These are phyloP conservation scores for Sinosuthora webbiana DNA, from an alignment of 2,113 vertebrate genomes.

Conservation along the genomic window DNA sequence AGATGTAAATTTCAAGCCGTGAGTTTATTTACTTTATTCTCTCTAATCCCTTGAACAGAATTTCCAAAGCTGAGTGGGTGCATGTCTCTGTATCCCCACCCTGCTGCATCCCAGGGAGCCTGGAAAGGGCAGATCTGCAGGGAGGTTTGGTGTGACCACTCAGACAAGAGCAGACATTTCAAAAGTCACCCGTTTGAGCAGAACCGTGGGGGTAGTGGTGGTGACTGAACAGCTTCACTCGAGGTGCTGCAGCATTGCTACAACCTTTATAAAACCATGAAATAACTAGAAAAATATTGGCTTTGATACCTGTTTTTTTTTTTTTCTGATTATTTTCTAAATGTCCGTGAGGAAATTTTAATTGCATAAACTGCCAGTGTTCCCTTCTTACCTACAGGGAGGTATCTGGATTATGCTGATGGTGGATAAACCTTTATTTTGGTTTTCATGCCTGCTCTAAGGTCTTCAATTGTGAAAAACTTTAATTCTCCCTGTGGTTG, in stretches of 20 bases:
- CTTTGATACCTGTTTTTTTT: background rate
- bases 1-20: background rate
- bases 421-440: background rate
- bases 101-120: background rate
- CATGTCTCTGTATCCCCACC: background rate
- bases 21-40: background rate
- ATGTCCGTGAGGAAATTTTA: background rate
- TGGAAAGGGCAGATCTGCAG: background rate
- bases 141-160: background rate
- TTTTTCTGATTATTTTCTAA: background rate
- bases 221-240: background rate
- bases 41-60: background rate
- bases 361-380: background rate
- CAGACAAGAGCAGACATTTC: background rate
- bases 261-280: rapidly evolving
- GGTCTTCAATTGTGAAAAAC: background rate
- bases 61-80: background rate
- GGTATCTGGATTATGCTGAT: background rate
- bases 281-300: background rate
- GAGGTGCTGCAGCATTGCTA: background rate
- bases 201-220: background rate
- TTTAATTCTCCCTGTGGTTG: background rate
- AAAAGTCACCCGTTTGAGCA: background rate
- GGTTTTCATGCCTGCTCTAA: background rate
- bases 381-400: background rate